phyloP scores from a whole-genome alignment of 1,140 invertebrate species.

The Ceratoteleas bidentatus region DNA sequence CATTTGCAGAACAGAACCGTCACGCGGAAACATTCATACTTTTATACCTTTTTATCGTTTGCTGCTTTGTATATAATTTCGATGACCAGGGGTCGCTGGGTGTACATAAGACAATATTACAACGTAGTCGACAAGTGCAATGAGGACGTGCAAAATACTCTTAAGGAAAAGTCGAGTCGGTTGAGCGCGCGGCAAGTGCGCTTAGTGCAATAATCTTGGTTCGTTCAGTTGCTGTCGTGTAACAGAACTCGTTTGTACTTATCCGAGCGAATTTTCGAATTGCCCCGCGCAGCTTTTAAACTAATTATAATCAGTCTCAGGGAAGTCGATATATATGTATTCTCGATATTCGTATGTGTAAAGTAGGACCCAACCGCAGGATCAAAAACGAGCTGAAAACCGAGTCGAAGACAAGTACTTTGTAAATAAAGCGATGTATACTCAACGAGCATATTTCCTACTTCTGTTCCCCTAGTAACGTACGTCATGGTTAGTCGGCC shows the following conservation, averaged over 20 bases:
- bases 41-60: slow-evolving; percentile 68
- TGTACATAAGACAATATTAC: slow-evolving; percentile 56
- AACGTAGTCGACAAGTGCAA: slow-evolving; percentile 76
- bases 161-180: slow-evolving; percentile 33
- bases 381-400: slow-evolving; percentile 40
- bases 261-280: slow-evolving; percentile 53
- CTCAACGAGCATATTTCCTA: slow-evolving; percentile 39
- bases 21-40: slow-evolving; percentile 53
- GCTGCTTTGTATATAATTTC: slow-evolving; percentile 65
- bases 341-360: slow-evolving; percentile 69
- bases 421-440: slow-evolving; percentile 53
- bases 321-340: slow-evolving; percentile 76
- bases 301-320: slow-evolving; percentile 79
- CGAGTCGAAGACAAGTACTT: slow-evolving; percentile 15
- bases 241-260: slow-evolving; percentile 56
- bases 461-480: slow-evolving; percentile 61
- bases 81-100: slow-evolving; percentile 16
- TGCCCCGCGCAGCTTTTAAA: slow-evolving; percentile 68
- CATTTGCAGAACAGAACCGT: slow-evolving; percentile 45
- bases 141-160: slow-evolving; percentile 67
- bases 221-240: slow-evolving; percentile 43
- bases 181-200: no score
- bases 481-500: slow-evolving; percentile 65
- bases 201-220: slow-evolving; percentile 61
- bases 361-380: slow-evolving; percentile 58